Conservation (phyloP, 1,140 invertebrate genomes). For the Ctenoplectra terminalis region DNA sequence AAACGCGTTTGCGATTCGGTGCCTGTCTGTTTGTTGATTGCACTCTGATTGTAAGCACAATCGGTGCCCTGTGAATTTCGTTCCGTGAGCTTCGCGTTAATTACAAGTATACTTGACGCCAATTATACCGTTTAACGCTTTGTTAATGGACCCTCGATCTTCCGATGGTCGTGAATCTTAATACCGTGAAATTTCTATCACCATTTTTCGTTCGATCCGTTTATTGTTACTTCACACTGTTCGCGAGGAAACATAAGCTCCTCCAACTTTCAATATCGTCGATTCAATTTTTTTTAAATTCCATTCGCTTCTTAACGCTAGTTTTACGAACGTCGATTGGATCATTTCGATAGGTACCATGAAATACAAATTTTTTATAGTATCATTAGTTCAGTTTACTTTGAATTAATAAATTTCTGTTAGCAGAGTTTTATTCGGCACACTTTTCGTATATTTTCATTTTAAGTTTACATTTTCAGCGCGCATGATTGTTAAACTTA, state of each 20-base stretch:
- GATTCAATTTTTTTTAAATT: neutral
- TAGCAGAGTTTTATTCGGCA: too few species aligned
- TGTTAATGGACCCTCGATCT: neutral
- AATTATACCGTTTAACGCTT: constrained; percentile 17
- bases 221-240: neutral
- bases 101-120: constrained; percentile 9
- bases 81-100: neutral
- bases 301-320: too few species aligned
- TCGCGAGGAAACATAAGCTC: neutral
- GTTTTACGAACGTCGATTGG: too few species aligned
- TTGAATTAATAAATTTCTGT: too few species aligned
- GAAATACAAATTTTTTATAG: too few species aligned
- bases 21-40: constrained; percentile 1
- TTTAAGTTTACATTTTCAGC: too few species aligned
- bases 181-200: neutral
- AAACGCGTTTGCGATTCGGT: constrained; percentile 16
- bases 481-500: too few species aligned
- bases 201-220: neutral
- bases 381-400: too few species aligned
- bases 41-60: constrained; percentile 36
- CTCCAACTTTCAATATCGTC: neutral
- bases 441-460: too few species aligned
- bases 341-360: too few species aligned
- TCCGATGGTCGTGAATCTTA: neutral
- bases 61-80: constrained; percentile 14